Base-by-base conservation (phyloP, 2,113 vertebrate species). In the Cacatua alba region DNA sequence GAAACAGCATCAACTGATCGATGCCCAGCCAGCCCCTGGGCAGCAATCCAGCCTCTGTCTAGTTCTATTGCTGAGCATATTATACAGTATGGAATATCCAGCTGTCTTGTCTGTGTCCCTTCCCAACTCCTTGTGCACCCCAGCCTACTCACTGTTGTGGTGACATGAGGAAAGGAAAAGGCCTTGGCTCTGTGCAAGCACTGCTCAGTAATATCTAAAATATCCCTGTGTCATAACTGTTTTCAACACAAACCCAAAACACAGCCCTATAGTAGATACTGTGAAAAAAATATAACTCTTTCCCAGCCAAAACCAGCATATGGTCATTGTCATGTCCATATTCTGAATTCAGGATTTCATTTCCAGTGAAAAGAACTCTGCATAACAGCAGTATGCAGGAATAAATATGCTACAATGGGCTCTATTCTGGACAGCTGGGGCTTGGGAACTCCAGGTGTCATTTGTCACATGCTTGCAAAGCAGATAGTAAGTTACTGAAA, bases 71-170 rank as follows among this genome's bases (percentile, higher is more conserved):
- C 28, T 71, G 26, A 39, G 4, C 28, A n/a, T 6, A 9, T 1
- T 10, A 6, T 15, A 2, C 15, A 7, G 18, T 9, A 5, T 43
- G 4, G 41, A 21, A 35, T 10, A n/a, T 13, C 15, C 6, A 39
- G 51, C 31, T 71, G 4, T 60, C 23, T 39, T 17, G 10, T 9
- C 6, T 23, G 6, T 12, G 19, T 31, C 26, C 37, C n/a, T 33
- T 28, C 41, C 48, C 28, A 57, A 0, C 6, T 59, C 2, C 31
- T n/a, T 59, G 11, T 48, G 18, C 10, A 17, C 6, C 4, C 8
- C 31, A 49, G 39, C 17, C 51, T 62, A 2, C n/a, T 52, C 1
- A 0, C 39, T 44, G 19, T 0, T 14, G 19, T 7, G 0, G 0
- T 37, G 25, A 13, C 3, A 7, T 7, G 39, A 65, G 39, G 2